Evolutionary conservation across 2,888 invertebrate species (phyloP), one percentile per base, ranked within the genome.

Genomic region (Drosophila antonietae): DNA sequence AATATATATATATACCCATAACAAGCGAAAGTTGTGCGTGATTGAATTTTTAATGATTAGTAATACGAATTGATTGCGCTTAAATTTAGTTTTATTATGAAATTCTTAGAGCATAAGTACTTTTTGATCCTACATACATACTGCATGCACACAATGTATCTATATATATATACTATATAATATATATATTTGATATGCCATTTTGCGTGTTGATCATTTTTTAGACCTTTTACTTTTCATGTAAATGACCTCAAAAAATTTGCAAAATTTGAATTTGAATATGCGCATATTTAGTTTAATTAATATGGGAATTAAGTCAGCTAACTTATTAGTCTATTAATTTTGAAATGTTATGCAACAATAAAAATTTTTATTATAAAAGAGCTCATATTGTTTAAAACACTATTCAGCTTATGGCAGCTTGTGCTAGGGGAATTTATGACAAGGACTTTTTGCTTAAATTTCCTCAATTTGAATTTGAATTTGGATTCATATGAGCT

Each of bases 1-100:
- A 31, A 47, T n/a, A 10, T 33, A 33, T 14, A 7, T 7, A 39
- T 6, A 28, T 7, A 53, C 3, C 3, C 6, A 23, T 12, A 53
- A n/a, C 35, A n/a, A 35, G 37, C 23, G 23, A 51, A n/a, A 53
- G 39, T 55, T n/a, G 53, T 23, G 15, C 18, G 9, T 10, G 23
- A 37, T 53, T 9, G 15, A 20, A 4, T 35, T 53, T 18, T 51
- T 0, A 15, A 3, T 39, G 41, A 41, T 56, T 56, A n/a, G 31
- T 41, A 41, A 41, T 18, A 53, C 37, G 9, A 35, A 52, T 18
- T n/a, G 31, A 18, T 1, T 37, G 23, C 10, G 23, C 5, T 37
- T 55, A n/a, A n/a, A 56, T 41, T 56, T 8, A 3, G 10, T 56
- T 18, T 31, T 14, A 56, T 31, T 28, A 41, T 14, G 41, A 60